These are phyloP conservation scores for Yponomeuta sedellus DNA, from an alignment of 2,888 invertebrate genomes.

Conservation along the genomic window DNA sequence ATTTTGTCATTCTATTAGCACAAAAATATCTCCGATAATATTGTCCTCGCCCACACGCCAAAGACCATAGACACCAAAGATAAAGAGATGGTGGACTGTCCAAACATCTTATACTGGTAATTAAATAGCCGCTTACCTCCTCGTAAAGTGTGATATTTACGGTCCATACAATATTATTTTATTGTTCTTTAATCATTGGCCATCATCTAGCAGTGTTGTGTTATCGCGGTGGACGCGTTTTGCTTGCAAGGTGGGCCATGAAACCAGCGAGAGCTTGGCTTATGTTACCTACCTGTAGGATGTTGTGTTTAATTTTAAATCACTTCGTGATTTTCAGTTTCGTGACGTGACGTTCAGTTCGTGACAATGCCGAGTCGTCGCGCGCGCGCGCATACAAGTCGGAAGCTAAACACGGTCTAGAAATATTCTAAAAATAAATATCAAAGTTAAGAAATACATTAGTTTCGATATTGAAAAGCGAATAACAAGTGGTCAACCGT, in stretches of 20 bases:
- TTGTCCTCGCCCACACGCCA: constrained; percentile 7
- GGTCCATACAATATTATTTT: constrained; percentile 9
- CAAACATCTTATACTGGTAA: constrained; percentile 1
- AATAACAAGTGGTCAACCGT: too few species aligned
- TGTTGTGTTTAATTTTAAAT: too few species aligned
- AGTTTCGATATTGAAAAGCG: too few species aligned
- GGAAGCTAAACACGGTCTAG: too few species aligned
- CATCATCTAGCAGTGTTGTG: neutral
- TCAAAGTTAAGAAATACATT: too few species aligned
- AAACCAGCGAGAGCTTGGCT: neutral
- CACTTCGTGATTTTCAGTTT: too few species aligned
- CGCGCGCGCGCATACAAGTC: too few species aligned
- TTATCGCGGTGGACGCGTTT: neutral
- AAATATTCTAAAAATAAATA: too few species aligned
- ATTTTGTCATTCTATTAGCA: neutral
- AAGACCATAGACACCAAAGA: constrained; percentile 1
- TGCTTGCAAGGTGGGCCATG: neutral
- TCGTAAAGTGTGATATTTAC: constrained; percentile 6
- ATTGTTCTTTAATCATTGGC: constrained; percentile 5
- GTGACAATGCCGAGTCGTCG: too few species aligned
- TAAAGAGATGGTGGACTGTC: neutral
- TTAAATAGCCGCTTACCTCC: constrained; percentile 3
- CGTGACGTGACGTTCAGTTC: too few species aligned
- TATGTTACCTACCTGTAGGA: neutral
- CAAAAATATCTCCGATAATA: neutral